Conservation (phyloP, 2,113 vertebrate species). For the Butorides virescens region DNA sequence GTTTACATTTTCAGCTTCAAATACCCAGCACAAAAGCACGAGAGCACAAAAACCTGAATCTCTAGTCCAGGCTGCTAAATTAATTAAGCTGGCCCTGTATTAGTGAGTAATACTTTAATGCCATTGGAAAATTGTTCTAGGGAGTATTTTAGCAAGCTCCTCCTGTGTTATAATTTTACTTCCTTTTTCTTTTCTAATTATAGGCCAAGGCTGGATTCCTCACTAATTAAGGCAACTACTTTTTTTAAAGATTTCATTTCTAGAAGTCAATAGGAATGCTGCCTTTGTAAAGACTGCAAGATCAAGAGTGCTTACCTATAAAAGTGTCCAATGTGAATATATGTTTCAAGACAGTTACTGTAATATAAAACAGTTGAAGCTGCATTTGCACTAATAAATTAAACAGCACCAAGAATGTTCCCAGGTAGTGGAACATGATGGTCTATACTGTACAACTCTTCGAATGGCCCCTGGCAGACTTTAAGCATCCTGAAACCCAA, state of each 20-base stretch:
- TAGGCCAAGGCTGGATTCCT: constrained; percentile 2
- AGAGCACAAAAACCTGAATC: constrained; percentile 43
- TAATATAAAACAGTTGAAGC: neutral
- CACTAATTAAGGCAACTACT: neutral
- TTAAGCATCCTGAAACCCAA: neutral
- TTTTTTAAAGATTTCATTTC: neutral
- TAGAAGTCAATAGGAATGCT: neutral
- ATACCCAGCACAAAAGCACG: constrained; percentile 43
- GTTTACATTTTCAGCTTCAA: constrained; percentile 57
- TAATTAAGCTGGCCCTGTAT: constrained; percentile 12
- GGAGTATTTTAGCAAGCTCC: constrained; percentile 9
- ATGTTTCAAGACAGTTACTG: neutral
- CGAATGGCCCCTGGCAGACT: rapidly evolving
- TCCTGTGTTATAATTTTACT: neutral
- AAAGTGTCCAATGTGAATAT: neutral
- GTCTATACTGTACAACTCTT: neutral
- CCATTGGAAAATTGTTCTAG: neutral
- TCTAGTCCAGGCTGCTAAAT: constrained; percentile 22
- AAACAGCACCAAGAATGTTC: neutral
- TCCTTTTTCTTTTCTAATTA: constrained; percentile 36
- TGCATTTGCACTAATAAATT: neutral
- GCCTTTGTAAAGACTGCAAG: neutral
- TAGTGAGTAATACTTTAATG: neutral
- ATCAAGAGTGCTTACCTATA: neutral
- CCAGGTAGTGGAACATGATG: neutral